phyloP scores from a whole-genome alignment of 1,140 invertebrate genomes.

The Lordiphosa stackelbergi region DNA sequence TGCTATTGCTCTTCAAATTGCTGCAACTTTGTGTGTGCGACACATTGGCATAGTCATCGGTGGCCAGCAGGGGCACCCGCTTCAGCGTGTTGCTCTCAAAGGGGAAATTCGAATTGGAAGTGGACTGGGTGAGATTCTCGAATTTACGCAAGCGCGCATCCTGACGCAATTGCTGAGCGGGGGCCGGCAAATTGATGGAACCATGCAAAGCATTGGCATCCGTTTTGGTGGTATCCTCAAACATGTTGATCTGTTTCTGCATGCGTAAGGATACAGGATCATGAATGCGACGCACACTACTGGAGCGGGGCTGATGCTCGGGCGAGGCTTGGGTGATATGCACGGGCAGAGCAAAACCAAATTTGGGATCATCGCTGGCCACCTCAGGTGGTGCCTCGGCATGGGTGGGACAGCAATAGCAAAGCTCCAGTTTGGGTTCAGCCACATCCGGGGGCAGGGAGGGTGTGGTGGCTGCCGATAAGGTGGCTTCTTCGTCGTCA shows the following conservation, averaged over 20 bases:
- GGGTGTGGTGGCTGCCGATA: slow-evolving; percentile 77
- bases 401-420: slow-evolving; percentile 63
- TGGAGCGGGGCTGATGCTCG: slow-evolving; percentile 28
- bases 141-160: slow-evolving; percentile 65
- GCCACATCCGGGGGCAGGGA: slow-evolving; percentile 53
- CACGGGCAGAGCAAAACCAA: slow-evolving; percentile 43
- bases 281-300: slow-evolving; percentile 44
- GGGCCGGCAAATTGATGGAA: slow-evolving; percentile 62
- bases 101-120: slow-evolving; percentile 71
- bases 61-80: slow-evolving; percentile 45
- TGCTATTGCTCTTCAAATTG: slow-evolving; percentile 57
- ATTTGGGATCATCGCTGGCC: slow-evolving; percentile 50
- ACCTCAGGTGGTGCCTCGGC: slow-evolving; percentile 58
- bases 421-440: slow-evolving; percentile 55
- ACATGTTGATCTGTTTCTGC: slow-evolving; percentile 72
- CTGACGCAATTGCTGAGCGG: slow-evolving; percentile 53
- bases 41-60: slow-evolving; percentile 47
- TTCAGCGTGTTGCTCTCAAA: slow-evolving; percentile 72
- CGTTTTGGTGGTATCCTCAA: slow-evolving; percentile 36
- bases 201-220: slow-evolving; percentile 49
- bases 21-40: slow-evolving; percentile 70
- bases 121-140: slow-evolving; percentile 69
- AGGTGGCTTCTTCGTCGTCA: slow-evolving; percentile 78
- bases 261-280: slow-evolving; percentile 67
- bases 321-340: slow-evolving; percentile 51